phyloP scores from a whole-genome alignment of 1,140 invertebrate species.

The Vollenhovia emeryi region DNA sequence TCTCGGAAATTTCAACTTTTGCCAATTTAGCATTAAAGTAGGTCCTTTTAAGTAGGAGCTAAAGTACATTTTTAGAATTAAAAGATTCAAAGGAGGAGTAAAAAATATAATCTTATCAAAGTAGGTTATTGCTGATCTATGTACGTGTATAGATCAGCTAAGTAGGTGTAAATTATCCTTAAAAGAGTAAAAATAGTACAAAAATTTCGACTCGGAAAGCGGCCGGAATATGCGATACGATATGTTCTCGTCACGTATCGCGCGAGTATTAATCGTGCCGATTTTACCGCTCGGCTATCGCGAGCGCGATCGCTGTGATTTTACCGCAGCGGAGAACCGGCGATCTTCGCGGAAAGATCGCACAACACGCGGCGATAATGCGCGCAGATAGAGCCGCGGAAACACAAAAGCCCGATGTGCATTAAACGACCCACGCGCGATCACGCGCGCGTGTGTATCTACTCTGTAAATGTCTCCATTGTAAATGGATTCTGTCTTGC shows the following conservation, averaged over 20 bases:
- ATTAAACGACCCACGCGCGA: conserved; percentile 38
- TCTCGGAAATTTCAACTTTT: no score
- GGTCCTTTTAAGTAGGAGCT: no score
- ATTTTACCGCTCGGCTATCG: neutral
- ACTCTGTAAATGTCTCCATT: conserved; percentile 68
- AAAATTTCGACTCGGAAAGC: no score
- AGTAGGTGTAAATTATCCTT: no score
- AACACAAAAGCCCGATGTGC: conserved; percentile 21
- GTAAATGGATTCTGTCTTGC: conserved; percentile 72
- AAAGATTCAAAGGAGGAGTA: no score
- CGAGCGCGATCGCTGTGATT: neutral
- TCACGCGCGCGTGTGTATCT: conserved; percentile 27
- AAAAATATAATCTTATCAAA: no score
- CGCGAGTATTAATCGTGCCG: neutral
- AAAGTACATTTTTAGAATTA: no score
- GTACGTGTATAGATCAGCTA: no score
- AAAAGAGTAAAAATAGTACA: no score
- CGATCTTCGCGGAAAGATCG: conserved; percentile 1
- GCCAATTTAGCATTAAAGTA: no score
- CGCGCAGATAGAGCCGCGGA: neutral
- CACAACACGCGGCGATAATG: neutral
- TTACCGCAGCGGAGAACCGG: conserved; percentile 3
- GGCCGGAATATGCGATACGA: neutral
- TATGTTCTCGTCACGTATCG: neutral
- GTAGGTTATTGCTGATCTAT: no score